These are phyloP conservation scores for Euclidia mi DNA, from an alignment of 2,888 invertebrate genomes.

Conservation along the genomic window DNA sequence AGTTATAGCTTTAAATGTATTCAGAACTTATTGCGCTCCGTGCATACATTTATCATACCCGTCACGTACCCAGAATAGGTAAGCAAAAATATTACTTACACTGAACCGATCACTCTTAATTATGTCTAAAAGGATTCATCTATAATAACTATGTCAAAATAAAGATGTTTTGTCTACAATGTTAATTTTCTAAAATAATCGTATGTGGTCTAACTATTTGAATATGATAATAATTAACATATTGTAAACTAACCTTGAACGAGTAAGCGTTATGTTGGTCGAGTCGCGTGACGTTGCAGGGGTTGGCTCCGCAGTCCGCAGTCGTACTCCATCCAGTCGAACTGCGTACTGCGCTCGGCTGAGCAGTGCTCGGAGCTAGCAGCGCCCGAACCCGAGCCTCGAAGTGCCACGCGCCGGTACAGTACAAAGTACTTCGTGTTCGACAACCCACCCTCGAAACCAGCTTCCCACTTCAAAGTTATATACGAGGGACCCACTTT, in stretches of 20 bases:
- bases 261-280: constrained; percentile 96
- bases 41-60: no score
- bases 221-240: constrained; percentile 4
- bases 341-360: constrained; percentile 80
- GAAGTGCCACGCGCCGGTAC: constrained; percentile 92
- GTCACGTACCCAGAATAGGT: no score
- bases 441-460: constrained; percentile 96
- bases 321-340: constrained; percentile 95
- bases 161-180: no score
- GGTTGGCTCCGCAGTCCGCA: constrained; percentile 96
- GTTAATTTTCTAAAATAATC: no score
- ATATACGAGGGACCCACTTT: constrained; percentile 95
- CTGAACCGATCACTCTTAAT: no score
- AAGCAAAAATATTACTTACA: no score
- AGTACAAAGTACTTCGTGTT: constrained; percentile 97
- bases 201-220: no score
- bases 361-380: constrained; percentile 72
- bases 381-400: constrained; percentile 88
- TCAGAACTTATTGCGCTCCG: no score
- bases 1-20: no score
- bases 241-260: constrained; percentile 91
- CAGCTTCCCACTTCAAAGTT: constrained; percentile 94
- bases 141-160: no score
- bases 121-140: no score
- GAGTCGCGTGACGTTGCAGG: constrained; percentile 96